These are phyloP conservation scores for Acronicta alni DNA, from an alignment of 2,888 invertebrate species.

Conservation along the genomic window DNA sequence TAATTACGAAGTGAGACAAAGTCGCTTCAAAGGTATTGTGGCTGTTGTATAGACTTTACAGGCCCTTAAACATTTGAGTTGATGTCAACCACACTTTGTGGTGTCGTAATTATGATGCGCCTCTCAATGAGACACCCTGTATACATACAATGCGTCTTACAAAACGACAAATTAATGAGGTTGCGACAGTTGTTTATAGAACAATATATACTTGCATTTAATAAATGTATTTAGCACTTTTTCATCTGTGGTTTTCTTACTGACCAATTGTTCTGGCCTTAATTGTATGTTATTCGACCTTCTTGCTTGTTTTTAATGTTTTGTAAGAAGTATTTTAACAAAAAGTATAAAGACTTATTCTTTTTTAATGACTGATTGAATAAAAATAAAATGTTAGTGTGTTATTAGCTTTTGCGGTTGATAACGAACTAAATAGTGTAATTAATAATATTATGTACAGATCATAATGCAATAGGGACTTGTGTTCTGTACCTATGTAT, in stretches of 20 bases:
- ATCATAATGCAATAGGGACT: too few species aligned
- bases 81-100: constrained; percentile 81
- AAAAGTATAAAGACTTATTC: neutral
- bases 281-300: constrained; percentile 31
- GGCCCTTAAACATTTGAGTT: constrained; percentile 84
- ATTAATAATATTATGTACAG: too few species aligned
- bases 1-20: constrained; percentile 87
- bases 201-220: constrained; percentile 19
- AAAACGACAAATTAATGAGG: constrained; percentile 73
- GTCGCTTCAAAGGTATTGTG: constrained; percentile 86
- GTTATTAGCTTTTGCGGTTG: constrained; percentile 3
- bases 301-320: constrained; percentile 11
- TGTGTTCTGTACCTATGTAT: too few species aligned
- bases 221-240: constrained; percentile 28
- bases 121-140: constrained; percentile 76
- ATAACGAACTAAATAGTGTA: neutral
- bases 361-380: neutral
- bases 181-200: constrained; percentile 51
- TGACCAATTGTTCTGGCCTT: constrained; percentile 29
- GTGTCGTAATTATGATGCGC: constrained; percentile 80
- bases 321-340: constrained; percentile 20
- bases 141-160: constrained; percentile 72
- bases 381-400: constrained; percentile 1
- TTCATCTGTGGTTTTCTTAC: constrained; percentile 20
- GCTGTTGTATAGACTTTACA: constrained; percentile 81